These are phyloP conservation scores for Catharus bicknelli DNA, from an alignment of 2,113 vertebrate species.

Conservation along the genomic window DNA sequence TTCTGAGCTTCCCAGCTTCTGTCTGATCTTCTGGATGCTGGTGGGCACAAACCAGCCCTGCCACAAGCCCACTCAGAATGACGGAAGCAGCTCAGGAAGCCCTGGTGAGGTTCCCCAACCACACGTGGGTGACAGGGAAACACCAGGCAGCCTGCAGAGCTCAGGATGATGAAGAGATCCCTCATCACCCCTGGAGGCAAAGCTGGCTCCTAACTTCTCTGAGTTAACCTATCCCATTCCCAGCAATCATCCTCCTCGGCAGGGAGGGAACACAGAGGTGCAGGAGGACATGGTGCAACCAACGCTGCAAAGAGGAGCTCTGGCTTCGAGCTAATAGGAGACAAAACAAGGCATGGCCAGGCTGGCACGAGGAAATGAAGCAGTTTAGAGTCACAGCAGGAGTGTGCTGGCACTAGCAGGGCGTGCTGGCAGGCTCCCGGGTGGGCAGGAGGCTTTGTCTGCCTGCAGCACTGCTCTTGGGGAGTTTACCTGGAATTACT, in stretches of 20 bases:
- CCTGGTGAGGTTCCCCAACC: background rate
- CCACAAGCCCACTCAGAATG: background rate
- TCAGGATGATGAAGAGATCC: background rate
- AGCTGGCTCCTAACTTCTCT: background rate
- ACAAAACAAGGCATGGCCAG: background rate
- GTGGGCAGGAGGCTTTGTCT: slow-evolving; percentile 33
- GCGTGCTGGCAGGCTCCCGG: background rate
- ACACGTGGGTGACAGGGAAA: background rate
- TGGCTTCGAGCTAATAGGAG: background rate
- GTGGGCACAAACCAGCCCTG: background rate
- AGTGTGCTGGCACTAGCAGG: background rate
- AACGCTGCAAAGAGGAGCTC: background rate
- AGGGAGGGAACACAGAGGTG: background rate
- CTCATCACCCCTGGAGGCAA: background rate
- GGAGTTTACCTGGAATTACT: slow-evolving; percentile 70
- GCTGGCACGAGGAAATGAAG: slow-evolving; percentile 29
- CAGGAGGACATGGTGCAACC: background rate
- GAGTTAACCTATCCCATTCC: background rate
- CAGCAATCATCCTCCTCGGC: background rate
- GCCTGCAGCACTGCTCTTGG: background rate
- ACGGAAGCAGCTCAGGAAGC: background rate
- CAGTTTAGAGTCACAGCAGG: slow-evolving; percentile 63
- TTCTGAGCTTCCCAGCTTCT: background rate
- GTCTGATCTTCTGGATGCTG: background rate
- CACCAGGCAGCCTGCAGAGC: background rate